A percentile compares a stretch with the other conserved stretches of the same genome.
phyloP scores from a whole-genome alignment of 2,888 invertebrate species.

The Lepidocyrtoides sp. region DNA sequence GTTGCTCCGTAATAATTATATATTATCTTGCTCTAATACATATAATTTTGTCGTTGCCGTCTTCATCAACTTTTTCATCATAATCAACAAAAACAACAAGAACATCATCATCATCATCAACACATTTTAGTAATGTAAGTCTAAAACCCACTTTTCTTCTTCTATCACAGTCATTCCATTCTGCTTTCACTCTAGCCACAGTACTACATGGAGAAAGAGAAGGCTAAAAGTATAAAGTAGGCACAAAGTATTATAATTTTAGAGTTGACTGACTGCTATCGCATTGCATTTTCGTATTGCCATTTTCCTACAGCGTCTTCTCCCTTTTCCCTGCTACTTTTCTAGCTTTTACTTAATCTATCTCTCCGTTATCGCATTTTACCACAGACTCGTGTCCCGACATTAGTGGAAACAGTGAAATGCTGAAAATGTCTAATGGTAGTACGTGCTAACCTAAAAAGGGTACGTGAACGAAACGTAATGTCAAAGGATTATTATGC shows the following conservation, averaged over 20 bases:
- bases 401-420: neutral
- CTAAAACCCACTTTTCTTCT: conserved; percentile 73
- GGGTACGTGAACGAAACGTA: neutral
- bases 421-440: neutral
- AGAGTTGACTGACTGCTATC: conserved; percentile 4
- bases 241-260: neutral
- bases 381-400: neutral
- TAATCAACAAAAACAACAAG: conserved; percentile 53
- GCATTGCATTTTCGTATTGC: conserved; percentile 11
- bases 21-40: conserved; percentile 29
- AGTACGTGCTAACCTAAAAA: neutral
- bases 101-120: conserved; percentile 55
- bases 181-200: neutral
- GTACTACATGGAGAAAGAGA: neutral
- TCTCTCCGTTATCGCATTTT: conserved; percentile 22
- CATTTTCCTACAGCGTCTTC: neutral
- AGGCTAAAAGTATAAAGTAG: neutral
- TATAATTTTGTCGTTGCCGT: conserved; percentile 58
- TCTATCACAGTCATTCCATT: conserved; percentile 12
- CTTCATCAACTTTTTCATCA: conserved; percentile 39
- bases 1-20: neutral
- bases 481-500: conserved; percentile 7
- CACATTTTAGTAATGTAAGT: conserved; percentile 90
- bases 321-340: neutral
- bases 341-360: neutral